phyloP scores from a whole-genome alignment of 2,113 vertebrate species.

The Engystomops pustulosus region DNA sequence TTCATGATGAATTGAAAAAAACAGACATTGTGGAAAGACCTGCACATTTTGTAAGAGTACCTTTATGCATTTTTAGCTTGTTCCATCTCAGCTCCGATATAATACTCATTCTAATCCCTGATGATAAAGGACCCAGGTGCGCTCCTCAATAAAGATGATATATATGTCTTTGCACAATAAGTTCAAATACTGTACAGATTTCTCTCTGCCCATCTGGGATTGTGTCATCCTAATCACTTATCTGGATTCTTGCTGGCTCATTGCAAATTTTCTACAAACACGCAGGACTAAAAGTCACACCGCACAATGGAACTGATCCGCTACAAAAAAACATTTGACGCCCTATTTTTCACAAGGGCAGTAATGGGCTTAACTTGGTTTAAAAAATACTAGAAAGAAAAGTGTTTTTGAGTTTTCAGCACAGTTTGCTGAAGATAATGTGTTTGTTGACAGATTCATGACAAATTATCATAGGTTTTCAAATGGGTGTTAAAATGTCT shows the following conservation, averaged over 20 bases:
- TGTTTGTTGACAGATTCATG: conserved; percentile 62
- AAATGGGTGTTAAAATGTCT: conserved; percentile 62
- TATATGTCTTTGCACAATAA: conserved; percentile 2
- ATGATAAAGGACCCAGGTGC: conserved; percentile 41
- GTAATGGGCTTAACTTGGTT: conserved; percentile 56
- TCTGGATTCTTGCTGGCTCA: conserved; percentile 41
- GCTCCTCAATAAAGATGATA: conserved; percentile 15
- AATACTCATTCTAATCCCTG: conserved; percentile 31
- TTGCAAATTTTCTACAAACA: conserved; percentile 45
- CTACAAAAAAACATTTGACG: conserved; percentile 17
- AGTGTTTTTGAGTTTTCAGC: conserved; percentile 56
- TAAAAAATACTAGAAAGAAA: conserved; percentile 41
- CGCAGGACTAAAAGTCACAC: conserved; percentile 1
- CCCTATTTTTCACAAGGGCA: conserved; percentile 52
- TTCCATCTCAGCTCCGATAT: neutral
- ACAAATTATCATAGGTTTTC: conserved; percentile 59
- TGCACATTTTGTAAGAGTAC: neutral
- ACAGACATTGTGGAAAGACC: neutral
- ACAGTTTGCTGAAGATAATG: conserved; percentile 65
- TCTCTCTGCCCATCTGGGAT: conserved; percentile 47
- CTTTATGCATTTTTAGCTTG: neutral
- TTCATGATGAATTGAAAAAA: neutral
- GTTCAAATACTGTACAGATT: conserved; percentile 44
- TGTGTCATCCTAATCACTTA: conserved; percentile 42
- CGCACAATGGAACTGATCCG: conserved; percentile 42